A percentile compares a stretch with the other conserved stretches of the same genome.
Evolutionary conservation across 2,888 invertebrate genomes (phyloP).

Genomic region (Drosophila longiperda): DNA sequence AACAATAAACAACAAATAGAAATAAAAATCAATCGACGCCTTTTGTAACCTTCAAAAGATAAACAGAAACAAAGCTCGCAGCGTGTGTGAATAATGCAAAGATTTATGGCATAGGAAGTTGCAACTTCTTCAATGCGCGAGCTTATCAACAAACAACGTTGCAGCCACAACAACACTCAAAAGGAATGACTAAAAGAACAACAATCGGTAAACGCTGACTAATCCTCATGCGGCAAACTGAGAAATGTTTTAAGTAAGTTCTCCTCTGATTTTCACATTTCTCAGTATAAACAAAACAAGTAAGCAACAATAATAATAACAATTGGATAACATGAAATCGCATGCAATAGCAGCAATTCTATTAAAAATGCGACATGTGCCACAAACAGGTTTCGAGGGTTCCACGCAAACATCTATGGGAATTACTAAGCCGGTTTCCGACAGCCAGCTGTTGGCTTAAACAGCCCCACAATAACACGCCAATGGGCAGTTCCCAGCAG

Average conservation of each 20-base stretch:
- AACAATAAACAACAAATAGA: not conserved
- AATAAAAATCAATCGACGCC: conserved; percentile 3
- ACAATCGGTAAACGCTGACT: conserved; percentile 33
- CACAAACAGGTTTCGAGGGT: conserved; percentile 55
- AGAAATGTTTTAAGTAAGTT: conserved; percentile 19
- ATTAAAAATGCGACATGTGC: not conserved
- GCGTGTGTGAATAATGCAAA: conserved; percentile 1
- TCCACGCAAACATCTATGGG: conserved; percentile 35
- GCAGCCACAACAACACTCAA: not conserved
- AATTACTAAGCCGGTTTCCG: conserved; percentile 46
- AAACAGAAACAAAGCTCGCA: not conserved
- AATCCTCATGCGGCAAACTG: conserved; percentile 20
- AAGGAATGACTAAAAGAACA: not conserved
- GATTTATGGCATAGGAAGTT: not conserved
- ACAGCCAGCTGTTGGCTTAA: conserved; percentile 10
- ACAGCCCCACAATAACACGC: conserved; percentile 13
- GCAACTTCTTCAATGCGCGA: conserved; percentile 17
- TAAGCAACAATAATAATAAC: not conserved
- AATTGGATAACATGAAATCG: not conserved
- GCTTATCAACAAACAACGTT: conserved; percentile 42
- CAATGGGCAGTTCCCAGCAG: conserved; percentile 19
- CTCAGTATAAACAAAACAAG: not conserved
- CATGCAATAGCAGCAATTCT: conserved; percentile 21
- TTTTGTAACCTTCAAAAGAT: not conserved
- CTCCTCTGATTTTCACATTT: not conserved